phyloP scores from a whole-genome alignment of 1,140 invertebrate species.

The Hyposmocoma kahamanoa region DNA sequence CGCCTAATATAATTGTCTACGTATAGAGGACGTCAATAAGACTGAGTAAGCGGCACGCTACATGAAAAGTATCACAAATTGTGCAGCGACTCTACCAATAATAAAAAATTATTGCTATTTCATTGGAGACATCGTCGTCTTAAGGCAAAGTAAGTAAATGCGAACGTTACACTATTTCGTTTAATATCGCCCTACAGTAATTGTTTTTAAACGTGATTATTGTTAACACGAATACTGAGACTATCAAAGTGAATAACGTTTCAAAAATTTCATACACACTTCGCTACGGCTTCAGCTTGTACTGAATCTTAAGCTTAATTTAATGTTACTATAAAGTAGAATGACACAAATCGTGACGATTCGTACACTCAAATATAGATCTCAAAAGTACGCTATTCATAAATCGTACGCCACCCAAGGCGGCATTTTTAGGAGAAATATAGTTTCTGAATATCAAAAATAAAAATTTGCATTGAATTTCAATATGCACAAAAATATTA shows the following conservation, averaged over 20 bases:
- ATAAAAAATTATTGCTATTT: constrained; percentile 66
- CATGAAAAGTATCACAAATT: constrained; percentile 61
- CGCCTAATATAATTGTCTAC: constrained; percentile 66
- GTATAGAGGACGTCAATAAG: constrained; percentile 60
- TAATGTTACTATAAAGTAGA: constrained; percentile 28
- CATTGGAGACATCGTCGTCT: constrained; percentile 44
- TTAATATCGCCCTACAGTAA: constrained; percentile 23
- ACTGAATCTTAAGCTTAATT: constrained; percentile 29
- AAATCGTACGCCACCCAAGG: constrained; percentile 50
- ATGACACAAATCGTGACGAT: constrained; percentile 42
- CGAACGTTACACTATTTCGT: constrained; percentile 27
- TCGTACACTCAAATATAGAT: constrained; percentile 48
- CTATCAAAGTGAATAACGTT: constrained; percentile 25
- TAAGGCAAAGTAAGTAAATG: constrained; percentile 63
- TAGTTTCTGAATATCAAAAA: constrained; percentile 69
- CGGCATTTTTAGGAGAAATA: constrained; percentile 62
- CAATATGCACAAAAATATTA: constrained; percentile 48
- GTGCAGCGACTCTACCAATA: constrained; percentile 55
- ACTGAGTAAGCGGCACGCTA: constrained; percentile 57
- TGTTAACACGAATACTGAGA: constrained; percentile 24
- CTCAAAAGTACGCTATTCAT: constrained; percentile 52
- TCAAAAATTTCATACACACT: constrained; percentile 20
- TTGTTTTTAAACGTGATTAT: constrained; percentile 25
- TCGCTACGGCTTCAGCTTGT: constrained; percentile 20
- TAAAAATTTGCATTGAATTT: constrained; percentile 51